Conservation (phyloP, 2,113 vertebrate genomes). For the Cervus canadensis region DNA sequence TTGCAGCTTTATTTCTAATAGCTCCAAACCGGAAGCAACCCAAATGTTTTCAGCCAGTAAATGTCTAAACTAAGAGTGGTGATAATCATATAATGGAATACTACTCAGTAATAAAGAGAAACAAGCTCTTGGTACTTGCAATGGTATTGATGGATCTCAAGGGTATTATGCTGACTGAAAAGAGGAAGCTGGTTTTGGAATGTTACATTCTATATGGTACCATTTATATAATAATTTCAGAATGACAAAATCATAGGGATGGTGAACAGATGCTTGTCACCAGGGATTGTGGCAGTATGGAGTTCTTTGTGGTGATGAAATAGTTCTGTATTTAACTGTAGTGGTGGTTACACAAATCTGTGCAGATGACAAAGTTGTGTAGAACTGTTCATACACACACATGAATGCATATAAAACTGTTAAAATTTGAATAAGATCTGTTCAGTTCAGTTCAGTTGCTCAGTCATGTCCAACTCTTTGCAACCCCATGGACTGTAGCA, state of each 20-base stretch:
- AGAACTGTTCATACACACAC: not conserved
- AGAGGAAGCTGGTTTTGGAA: not conserved
- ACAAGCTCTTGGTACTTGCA: not conserved
- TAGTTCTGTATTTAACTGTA: not conserved
- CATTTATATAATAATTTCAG: not conserved
- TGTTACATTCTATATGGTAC: not conserved
- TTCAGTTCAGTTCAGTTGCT: not conserved
- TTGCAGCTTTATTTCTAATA: not conserved
- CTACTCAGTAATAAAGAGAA: not conserved
- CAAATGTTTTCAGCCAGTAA: not conserved
- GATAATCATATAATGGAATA: not conserved
- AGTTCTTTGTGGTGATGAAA: not conserved
- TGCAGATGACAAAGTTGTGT: not conserved
- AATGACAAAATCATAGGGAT: not conserved
- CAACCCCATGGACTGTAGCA: not conserved
- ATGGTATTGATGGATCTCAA: not conserved
- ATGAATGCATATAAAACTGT: not conserved
- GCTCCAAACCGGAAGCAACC: not conserved
- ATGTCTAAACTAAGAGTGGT: not conserved
- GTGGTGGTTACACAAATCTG: not conserved
- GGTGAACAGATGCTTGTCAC: not conserved
- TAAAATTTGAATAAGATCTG: not conserved
- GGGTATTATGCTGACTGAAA: not conserved
- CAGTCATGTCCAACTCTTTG: not conserved
- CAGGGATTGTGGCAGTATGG: not conserved